These are phyloP conservation scores for Hemibagrus wyckioides DNA, from an alignment of 2,113 vertebrate species.

Conservation along the genomic window DNA sequence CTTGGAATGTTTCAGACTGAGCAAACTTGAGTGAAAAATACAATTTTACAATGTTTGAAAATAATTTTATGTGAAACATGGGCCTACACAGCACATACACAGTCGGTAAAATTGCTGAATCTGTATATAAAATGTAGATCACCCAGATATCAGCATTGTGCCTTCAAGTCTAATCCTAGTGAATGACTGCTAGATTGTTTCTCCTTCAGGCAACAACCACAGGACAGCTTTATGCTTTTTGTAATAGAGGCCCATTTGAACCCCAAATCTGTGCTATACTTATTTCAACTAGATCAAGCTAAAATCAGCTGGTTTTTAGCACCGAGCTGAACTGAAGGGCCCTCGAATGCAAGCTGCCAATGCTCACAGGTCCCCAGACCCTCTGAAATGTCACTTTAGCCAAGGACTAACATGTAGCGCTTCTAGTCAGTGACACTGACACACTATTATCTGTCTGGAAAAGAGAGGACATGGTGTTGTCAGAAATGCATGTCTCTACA, in stretches of 20 bases:
- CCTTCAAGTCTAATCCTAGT: background rate
- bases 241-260: background rate
- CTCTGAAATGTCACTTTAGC: constrained; percentile 72
- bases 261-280: background rate
- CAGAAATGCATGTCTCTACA: constrained; percentile 59
- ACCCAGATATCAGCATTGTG: background rate
- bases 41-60: background rate
- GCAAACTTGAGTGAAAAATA: background rate
- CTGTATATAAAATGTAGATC: background rate
- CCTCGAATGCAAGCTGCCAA: constrained; percentile 55
- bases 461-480: constrained; percentile 55
- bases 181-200: background rate
- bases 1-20: background rate
- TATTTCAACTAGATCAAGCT: constrained; percentile 70
- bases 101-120: background rate
- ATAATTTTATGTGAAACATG: background rate
- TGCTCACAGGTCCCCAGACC: constrained; percentile 68
- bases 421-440: constrained; percentile 57
- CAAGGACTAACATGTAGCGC: constrained; percentile 63
- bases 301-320: constrained; percentile 71
- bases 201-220: background rate
- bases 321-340: constrained; percentile 70
- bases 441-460: constrained; percentile 62
- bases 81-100: background rate
- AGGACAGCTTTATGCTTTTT: background rate